phyloP scores from a whole-genome alignment of 1,140 invertebrate species.

The Luehdorfia chinensis region DNA sequence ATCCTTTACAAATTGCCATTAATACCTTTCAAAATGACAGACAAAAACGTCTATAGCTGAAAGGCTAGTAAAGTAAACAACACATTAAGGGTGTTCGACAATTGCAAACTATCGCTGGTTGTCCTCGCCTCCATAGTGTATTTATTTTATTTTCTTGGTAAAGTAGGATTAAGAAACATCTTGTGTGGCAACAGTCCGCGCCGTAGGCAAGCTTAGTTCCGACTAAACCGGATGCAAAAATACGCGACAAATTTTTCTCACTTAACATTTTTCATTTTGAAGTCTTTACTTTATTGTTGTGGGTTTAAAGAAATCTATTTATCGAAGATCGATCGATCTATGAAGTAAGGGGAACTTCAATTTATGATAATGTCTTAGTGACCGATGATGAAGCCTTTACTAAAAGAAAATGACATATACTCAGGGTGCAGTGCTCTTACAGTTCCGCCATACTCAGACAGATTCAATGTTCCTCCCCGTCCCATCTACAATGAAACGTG shows the following conservation, averaged over 20 bases:
- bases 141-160: constrained; percentile 58
- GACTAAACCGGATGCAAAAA: constrained; percentile 30
- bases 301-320: too few relatives aligned
- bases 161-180: constrained; percentile 45
- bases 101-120: constrained; percentile 51
- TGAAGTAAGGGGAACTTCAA: too few relatives aligned
- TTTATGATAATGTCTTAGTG: too few relatives aligned
- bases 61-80: constrained; percentile 60
- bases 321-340: too few relatives aligned
- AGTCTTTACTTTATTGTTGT: too few relatives aligned
- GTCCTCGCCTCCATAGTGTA: constrained; percentile 35
- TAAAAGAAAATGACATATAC: too few relatives aligned
- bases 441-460: too few relatives aligned
- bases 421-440: too few relatives aligned
- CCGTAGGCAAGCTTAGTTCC: too few relatives aligned
- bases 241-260: neutral
- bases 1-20: constrained; percentile 42
- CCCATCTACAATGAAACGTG: too few relatives aligned
- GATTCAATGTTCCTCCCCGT: too few relatives aligned
- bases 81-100: constrained; percentile 51
- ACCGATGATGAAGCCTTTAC: too few relatives aligned
- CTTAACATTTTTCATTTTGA: neutral
- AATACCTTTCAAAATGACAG: constrained; percentile 40
- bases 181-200: constrained; percentile 46
- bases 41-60: constrained; percentile 58